phyloP scores from a whole-genome alignment of 1,140 invertebrate genomes.

The Fopius arisanus region DNA sequence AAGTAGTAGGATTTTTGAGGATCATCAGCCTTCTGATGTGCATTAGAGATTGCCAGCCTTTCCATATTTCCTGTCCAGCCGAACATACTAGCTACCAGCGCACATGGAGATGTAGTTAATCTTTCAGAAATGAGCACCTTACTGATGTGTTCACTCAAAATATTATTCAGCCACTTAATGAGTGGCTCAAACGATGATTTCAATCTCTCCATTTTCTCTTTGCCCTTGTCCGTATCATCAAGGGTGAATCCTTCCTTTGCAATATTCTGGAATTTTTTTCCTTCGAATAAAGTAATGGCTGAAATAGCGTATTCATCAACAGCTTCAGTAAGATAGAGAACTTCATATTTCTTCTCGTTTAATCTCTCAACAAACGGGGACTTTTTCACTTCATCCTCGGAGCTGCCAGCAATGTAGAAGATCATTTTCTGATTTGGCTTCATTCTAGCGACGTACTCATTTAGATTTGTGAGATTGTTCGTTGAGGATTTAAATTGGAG shows the following conservation, averaged over 20 bases:
- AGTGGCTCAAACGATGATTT: slow-evolving; percentile 89
- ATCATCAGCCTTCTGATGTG: slow-evolving; percentile 96
- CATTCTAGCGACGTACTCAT: slow-evolving; percentile 95
- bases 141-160: slow-evolving; percentile 83
- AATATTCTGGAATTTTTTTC: slow-evolving; percentile 99
- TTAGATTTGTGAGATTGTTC: slow-evolving; percentile 76
- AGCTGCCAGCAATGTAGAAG: slow-evolving; percentile 95
- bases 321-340: slow-evolving; percentile 94
- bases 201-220: slow-evolving; percentile 82
- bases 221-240: slow-evolving; percentile 83
- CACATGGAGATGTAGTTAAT: slow-evolving; percentile 92
- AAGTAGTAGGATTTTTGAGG: slow-evolving; percentile 90
- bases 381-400: slow-evolving; percentile 85
- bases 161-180: slow-evolving; percentile 89
- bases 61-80: slow-evolving; percentile 99
- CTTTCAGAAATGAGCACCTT: slow-evolving; percentile 91
- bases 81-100: slow-evolving; percentile 95
- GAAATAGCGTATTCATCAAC: slow-evolving; percentile 99
- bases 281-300: slow-evolving; percentile 97
- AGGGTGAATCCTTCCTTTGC: slow-evolving; percentile 97
- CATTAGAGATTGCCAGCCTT: slow-evolving; percentile 92
- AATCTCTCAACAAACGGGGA: slow-evolving; percentile 97
- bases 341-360: slow-evolving; percentile 94
- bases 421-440: slow-evolving; percentile 96
- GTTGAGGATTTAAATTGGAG: slow-evolving; percentile 90